Conservation (phyloP, 53 echinoderm and acorn worm species). For the Antedon mediterranea region DNA sequence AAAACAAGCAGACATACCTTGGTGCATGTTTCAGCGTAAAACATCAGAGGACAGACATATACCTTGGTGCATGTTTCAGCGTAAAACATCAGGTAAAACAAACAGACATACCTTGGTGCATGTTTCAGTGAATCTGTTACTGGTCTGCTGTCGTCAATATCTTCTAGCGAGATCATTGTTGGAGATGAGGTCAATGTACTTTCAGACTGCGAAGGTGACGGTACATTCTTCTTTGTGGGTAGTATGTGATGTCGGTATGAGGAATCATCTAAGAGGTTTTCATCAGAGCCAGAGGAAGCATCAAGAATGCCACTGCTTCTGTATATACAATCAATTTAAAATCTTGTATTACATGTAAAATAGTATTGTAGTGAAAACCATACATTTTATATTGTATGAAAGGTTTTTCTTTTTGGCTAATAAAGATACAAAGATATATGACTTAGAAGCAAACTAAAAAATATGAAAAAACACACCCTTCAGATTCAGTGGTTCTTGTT, state of each 20-base stretch:
- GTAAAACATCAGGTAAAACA: too few species aligned
- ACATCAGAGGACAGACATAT: too few species aligned
- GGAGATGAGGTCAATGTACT: background rate
- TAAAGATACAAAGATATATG: too few species aligned
- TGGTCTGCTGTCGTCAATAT: background rate
- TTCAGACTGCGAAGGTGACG: background rate
- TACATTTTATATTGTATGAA: too few species aligned
- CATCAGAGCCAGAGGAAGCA: conserved; percentile 85
- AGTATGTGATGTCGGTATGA: background rate
- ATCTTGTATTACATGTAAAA: too few species aligned
- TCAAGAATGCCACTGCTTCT: conserved; percentile 98
- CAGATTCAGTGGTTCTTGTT: conserved; percentile 77
- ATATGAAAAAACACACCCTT: too few species aligned
- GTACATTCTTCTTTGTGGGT: background rate
- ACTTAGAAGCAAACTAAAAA: too few species aligned
- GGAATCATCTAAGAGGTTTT: conserved; percentile 70
- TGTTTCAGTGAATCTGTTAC: background rate
- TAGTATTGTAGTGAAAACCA: too few species aligned
- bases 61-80: too few species aligned
- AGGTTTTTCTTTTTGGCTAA: too few species aligned
- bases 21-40: too few species aligned
- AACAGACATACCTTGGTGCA: background rate
- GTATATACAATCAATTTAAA: conserved; percentile 3
- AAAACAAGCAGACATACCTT: too few species aligned
- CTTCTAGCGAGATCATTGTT: background rate